These are phyloP conservation scores for Dipodomys ordii DNA, from an alignment of 2,113 vertebrate genomes.

Conservation along the genomic window DNA sequence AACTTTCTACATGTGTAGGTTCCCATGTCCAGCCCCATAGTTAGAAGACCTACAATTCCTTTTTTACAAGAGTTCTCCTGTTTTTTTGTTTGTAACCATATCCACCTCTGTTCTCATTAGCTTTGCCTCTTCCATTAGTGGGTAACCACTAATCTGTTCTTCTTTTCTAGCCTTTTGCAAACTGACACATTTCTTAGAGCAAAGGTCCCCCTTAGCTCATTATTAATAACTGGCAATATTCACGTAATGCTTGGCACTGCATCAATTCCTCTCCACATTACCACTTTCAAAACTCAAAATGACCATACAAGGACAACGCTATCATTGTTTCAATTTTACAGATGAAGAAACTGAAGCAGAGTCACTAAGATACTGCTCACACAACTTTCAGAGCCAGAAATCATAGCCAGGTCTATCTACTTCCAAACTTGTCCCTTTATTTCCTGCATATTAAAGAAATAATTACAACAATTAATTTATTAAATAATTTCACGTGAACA, in stretches of 20 bases:
- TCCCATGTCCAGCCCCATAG: not conserved
- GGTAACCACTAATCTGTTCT: not conserved
- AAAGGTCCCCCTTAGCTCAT: not conserved
- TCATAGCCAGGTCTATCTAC: not conserved
- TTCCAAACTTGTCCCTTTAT: conserved; percentile 36
- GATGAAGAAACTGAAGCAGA: conserved; percentile 28
- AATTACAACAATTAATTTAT: conserved; percentile 43
- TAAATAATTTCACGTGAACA: conserved; percentile 56
- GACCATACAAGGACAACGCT: not conserved
- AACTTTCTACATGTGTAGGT: not conserved
- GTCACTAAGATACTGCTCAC: too few relatives aligned
- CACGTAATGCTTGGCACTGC: not conserved
- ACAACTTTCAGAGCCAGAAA: conserved; percentile 18
- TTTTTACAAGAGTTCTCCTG: not conserved
- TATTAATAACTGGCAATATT: too few relatives aligned
- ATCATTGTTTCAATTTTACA: conserved; percentile 9
- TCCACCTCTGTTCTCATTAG: not conserved
- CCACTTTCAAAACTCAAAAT: conserved; percentile 23
- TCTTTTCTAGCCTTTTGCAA: not conserved
- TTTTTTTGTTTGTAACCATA: not conserved
- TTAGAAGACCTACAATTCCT: not conserved
- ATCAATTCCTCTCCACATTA: not conserved
- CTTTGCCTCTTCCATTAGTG: not conserved
- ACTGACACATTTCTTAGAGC: not conserved
- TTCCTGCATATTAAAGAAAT: conserved; percentile 50